Percentiles rank a stretch among this genome's conserved stretches.
Evolutionary conservation across 2,797 vertebrate genomes (phyloP).

Genomic region (Petrocephalus sullivani): DNA sequence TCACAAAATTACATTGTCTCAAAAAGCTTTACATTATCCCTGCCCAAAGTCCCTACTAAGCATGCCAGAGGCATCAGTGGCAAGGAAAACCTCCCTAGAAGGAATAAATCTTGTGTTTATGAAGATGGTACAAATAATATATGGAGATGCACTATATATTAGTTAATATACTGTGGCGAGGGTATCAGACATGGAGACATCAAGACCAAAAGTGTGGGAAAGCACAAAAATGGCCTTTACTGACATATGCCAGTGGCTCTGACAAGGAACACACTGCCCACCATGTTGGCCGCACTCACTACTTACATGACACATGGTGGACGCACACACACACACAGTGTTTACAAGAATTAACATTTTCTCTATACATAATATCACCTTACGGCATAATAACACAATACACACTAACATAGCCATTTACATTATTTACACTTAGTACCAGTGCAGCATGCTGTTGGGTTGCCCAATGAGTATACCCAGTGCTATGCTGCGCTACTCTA

Average conservation of each 20-base stretch:
- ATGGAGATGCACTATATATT: background rate
- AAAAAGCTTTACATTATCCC: too few relatives aligned
- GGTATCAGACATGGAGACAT: background rate
- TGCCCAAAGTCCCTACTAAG: background rate
- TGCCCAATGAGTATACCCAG: background rate
- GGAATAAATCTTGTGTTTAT: background rate
- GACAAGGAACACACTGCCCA: background rate
- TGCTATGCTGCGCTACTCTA: background rate
- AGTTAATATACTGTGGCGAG: background rate
- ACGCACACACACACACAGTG: background rate
- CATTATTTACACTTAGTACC: background rate
- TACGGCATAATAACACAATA: background rate
- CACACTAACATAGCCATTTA: background rate
- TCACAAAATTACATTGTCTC: background rate
- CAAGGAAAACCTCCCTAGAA: background rate
- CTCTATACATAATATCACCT: too few relatives aligned
- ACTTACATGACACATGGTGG: background rate
- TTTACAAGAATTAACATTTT: too few relatives aligned
- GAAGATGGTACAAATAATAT: background rate
- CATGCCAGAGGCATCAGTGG: background rate
- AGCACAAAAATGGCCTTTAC: background rate
- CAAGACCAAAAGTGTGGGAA: background rate
- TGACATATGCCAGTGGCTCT: background rate
- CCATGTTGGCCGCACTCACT: background rate
- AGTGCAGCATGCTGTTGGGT: background rate